Percentiles rank a stretch among this genome's conserved stretches.
These are phyloP conservation scores for Laterallus jamaicensis DNA, from an alignment of 2,113 vertebrate genomes.

Conservation along the genomic window DNA sequence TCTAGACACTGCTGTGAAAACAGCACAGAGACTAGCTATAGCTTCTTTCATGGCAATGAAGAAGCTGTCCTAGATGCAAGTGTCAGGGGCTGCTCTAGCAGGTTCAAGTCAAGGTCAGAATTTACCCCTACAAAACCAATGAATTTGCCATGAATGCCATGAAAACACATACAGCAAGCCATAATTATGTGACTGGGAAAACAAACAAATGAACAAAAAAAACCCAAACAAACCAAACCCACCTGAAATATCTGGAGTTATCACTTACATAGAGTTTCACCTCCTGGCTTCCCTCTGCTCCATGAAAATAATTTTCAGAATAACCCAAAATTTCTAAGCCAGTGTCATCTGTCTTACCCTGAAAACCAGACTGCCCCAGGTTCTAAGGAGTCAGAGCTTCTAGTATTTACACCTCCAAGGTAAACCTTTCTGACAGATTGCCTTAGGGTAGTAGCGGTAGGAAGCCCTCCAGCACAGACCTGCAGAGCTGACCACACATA, in stretches of 20 bases:
- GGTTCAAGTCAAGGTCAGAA: neutral
- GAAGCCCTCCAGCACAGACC: neutral
- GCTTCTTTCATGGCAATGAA: neutral
- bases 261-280: neutral
- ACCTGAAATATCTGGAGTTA: neutral
- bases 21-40: neutral
- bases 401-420: neutral
- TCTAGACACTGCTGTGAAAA: neutral
- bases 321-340: neutral
- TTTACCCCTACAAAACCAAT: neutral
- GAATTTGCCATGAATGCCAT: neutral
- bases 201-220: neutral
- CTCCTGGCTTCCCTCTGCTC: neutral
- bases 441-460: neutral
- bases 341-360: neutral
- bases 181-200: neutral
- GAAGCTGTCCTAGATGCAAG: neutral
- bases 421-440: neutral
- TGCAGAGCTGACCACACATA: accelerated
- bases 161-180: neutral
- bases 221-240: neutral
- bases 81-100: neutral
- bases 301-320: neutral
- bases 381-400: neutral
- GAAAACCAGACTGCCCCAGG: neutral